Base-by-base conservation (phyloP, 2,797 vertebrate genomes). In the Hypotaenidia philippensis region DNA sequence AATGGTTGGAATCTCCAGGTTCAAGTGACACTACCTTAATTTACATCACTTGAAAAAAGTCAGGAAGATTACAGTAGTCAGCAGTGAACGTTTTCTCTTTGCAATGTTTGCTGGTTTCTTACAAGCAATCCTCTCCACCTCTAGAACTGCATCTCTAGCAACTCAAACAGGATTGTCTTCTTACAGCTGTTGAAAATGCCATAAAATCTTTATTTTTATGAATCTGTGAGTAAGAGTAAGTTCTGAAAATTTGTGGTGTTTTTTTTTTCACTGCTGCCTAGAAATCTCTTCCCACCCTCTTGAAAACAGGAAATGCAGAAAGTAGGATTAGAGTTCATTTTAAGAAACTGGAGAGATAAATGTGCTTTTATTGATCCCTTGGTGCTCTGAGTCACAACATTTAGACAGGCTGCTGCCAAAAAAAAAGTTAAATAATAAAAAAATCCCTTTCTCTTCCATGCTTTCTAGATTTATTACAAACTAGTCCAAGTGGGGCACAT, bases 341-440 rank as follows among this genome's bases (percentile, higher is more conserved):
- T 89, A 93, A 96, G 86, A 40, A 82, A 75, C 34, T 79, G 52
- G 81, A 55, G 38, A 97, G 83, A 97, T 89, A 96, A 95, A 65
- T 68, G 50, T 70, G 56, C 82, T 96, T 98, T 96, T 91, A 96
- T 95, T 79, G 85, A 96, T 97, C 92, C 95, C 95, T 69, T n/a
- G 60, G 79, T 95, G 56, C 50, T 92, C 87, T 96, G 95, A 97
- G 50, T 97, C 93, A 95, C 63, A 86, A 40, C 60, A 76, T 93
- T 92, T 78, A 49, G 89, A 94, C 53, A 59, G 38, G 5, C 41
- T 47, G 68, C 47, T 93, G 95, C 91, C 96, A 34, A 96, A 87
- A 83, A 53, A 83, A 94, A 55, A 19, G 14, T 68, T 75, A 69
- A 89, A 74, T 59, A 64, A 78, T 93, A 89, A 53, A 38, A 8